These are phyloP conservation scores for Agapetus fuscipes DNA, from an alignment of 2,888 invertebrate genomes.

Conservation along the genomic window DNA sequence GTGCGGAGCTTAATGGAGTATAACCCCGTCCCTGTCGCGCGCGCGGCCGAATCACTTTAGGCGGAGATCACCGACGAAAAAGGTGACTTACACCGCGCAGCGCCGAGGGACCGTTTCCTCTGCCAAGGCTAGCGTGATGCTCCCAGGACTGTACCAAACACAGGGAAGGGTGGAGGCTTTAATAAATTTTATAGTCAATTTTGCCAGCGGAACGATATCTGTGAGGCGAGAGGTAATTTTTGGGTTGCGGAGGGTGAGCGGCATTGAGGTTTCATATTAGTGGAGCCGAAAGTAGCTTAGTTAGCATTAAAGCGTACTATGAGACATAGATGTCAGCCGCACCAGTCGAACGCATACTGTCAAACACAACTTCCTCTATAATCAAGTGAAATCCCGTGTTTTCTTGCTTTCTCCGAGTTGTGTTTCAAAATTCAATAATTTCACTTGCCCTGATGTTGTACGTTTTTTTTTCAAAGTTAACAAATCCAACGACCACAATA, in stretches of 20 bases:
- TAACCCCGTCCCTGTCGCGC: constrained; percentile 10
- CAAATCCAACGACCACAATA: too few relatives aligned
- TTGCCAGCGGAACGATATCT: constrained; percentile 5
- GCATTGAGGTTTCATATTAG: too few relatives aligned
- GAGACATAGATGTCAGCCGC: too few relatives aligned
- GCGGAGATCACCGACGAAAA: constrained; percentile 6
- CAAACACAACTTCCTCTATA: too few relatives aligned
- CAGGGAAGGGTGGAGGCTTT: not conserved
- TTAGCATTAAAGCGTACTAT: too few relatives aligned
- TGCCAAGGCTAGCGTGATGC: not conserved
- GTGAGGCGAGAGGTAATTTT: constrained; percentile 2
- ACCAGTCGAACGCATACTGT: too few relatives aligned
- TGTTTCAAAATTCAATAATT: too few relatives aligned
- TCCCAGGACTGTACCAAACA: not conserved
- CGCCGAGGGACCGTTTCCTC: constrained; percentile 6
- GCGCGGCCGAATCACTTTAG: constrained; percentile 4
- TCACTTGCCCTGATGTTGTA: too few relatives aligned
- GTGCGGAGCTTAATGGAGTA: constrained; percentile 5
- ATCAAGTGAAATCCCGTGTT: too few relatives aligned
- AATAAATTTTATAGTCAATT: constrained; percentile 10
- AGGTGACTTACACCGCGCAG: constrained; percentile 13
- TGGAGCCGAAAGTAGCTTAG: too few relatives aligned
- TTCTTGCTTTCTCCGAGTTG: too few relatives aligned
- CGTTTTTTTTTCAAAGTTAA: too few relatives aligned
- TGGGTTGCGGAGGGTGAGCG: not conserved